Percentiles rank a stretch among this genome's conserved stretches.
Conservation (phyloP, 2,888 invertebrate genomes). For the Melinaea menophilus region DNA sequence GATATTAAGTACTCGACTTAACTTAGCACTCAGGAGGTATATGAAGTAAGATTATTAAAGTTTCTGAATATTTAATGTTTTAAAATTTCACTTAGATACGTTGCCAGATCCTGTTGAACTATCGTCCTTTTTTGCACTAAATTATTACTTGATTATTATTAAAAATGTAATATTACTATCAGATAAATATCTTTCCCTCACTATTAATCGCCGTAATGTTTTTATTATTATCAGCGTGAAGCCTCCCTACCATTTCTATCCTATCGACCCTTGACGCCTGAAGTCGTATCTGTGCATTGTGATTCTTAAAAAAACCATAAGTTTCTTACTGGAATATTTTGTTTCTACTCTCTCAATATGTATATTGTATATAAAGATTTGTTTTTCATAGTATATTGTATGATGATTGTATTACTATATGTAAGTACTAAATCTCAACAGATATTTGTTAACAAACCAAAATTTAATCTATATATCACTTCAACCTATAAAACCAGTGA, state of each 20-base stretch:
- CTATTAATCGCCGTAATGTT: not conserved
- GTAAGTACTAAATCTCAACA: not conserved
- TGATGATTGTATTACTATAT: no score
- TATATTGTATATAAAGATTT: no score
- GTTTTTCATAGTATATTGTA: no score
- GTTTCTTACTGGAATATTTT: not conserved
- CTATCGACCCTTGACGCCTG: conserved; percentile 15
- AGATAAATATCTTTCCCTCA: not conserved
- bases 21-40: not conserved
- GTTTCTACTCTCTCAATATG: no score
- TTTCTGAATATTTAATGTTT: not conserved
- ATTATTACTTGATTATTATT: no score
- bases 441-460: not conserved
- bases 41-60: not conserved
- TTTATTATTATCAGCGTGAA: not conserved
- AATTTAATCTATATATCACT: not conserved
- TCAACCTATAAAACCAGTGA: not conserved
- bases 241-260: not conserved
- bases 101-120: not conserved
- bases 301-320: not conserved
- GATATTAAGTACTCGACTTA: not conserved
- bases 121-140: not conserved
- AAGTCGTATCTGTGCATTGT: conserved; percentile 23
- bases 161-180: not conserved
- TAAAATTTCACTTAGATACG: conserved; percentile 5